Evolutionary conservation across 2,888 invertebrate species (phyloP), one percentile per base, ranked within the genome.

Genomic region (Phengaris arion): DNA sequence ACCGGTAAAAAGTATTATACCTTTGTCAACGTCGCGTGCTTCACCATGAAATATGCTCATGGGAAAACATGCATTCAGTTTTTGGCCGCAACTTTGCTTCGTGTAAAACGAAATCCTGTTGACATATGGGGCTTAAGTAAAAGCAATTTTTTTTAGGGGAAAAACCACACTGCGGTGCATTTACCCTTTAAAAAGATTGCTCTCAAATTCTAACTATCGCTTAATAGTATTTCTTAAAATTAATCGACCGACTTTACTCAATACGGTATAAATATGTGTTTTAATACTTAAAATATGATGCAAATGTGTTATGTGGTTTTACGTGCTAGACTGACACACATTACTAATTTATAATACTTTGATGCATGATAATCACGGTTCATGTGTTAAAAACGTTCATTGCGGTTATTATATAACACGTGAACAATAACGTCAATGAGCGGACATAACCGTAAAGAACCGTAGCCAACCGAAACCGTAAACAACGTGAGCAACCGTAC

Each of bases 381-480:
- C 59, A 22, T 12, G 22, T 35, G 64, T 12, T 59, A 22, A 64
- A 64, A 64, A 35, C 9, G 12, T 35, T 64, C 2, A 12, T 35
- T 64, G 6, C 2, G 35, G 64, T 35, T 12, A 64, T 64, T 45
- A 12, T 2, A 35, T 64, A 64, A 64, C 7, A 64, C 35, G 64
- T 45, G 35, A 64, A 64, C 64, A 45, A 64, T 59, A 59, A 64
- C 64, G 35, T 64, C 48, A 69, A 69, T 69, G 69, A 69, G 69
- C 48, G 69, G 15, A 46, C 46, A 48, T 69, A 48, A 48, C 69
- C 69, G 69, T 69, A 69, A 69, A 69, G 10, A 69, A 48, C 69
- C 69, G 69, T 64, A 64, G 64, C 73, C 54, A 54, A 72, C 72
- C 45, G 73, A 22, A 73, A 55, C 55, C 54, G 54, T 73, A 55